phyloP scores from a whole-genome alignment of 2,113 vertebrate species.

The Pseudopodoces humilis region DNA sequence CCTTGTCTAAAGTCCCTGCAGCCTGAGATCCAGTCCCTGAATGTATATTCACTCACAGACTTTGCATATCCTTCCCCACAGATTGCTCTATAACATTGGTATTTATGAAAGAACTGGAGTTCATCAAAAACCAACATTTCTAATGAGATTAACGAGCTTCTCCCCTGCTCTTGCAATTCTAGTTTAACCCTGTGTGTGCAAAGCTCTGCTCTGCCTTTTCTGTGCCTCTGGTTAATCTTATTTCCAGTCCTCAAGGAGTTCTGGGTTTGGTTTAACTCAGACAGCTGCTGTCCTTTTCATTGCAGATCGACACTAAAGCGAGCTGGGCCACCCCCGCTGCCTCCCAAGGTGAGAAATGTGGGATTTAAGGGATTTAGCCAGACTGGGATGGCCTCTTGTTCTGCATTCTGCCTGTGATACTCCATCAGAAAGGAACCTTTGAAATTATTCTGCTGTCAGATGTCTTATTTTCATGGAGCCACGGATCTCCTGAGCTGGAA shows the following conservation, averaged over 20 bases:
- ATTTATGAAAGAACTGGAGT: not conserved
- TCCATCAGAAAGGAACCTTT: not conserved
- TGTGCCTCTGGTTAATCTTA: not conserved
- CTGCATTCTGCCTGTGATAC: not conserved
- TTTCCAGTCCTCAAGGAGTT: not conserved
- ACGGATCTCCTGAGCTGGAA: not conserved
- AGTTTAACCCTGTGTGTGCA: slow-evolving; percentile 1
- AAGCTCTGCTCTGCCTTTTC: not conserved
- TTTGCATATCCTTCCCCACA: not conserved
- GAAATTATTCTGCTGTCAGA: not conserved
- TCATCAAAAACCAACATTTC: not conserved
- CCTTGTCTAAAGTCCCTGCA: not conserved
- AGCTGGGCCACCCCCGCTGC: slow-evolving; percentile 87
- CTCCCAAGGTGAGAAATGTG: slow-evolving; percentile 86
- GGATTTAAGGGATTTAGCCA: rapidly evolving
- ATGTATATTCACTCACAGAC: not conserved
- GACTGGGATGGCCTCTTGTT: not conserved
- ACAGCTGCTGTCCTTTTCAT: not conserved
- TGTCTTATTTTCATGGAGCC: not conserved
- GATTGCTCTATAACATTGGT: not conserved
- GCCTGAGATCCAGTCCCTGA: not conserved
- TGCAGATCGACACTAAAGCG: slow-evolving; percentile 89
- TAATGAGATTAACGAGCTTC: slow-evolving; percentile 21
- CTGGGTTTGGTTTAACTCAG: not conserved
- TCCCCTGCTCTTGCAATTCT: not conserved